Base-by-base conservation (phyloP, 2,888 invertebrate genomes). In the Rutpela maculata region DNA sequence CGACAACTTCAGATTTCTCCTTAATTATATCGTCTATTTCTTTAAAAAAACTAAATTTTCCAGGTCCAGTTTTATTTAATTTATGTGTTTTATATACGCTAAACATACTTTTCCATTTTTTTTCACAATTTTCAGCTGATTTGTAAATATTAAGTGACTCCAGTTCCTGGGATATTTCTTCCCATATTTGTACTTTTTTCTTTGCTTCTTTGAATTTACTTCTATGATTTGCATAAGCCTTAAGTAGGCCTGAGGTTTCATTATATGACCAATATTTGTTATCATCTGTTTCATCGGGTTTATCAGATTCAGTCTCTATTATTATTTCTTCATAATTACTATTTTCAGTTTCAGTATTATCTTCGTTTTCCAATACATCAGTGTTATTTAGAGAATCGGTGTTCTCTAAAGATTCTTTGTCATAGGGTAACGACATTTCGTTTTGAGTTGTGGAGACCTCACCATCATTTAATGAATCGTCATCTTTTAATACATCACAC, bases 11-110 rank as follows among this genome's bases (percentile, higher is more conserved):
- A 26, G 15, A 12, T n/a, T 65, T 56, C 0, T 57, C 56, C n/a
- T 63, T 70, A 50, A 75, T 17, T 4, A 75, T 57, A 17, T 62
- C 38, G 9, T 75, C 75, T 12, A 75, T 69, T 63, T 75, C 75
- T 26, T 35, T 19, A 22, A 57, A 65, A 38, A 75, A 75, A 18
- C 18, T 38, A 56, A 75, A 75, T 22, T 22, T 62, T 15, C 65
- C 75, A 22, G 62, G 22, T 15, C 75, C 69, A 0, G 57, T 56
- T 19, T 56, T 62, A n/a, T 63, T 72, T 63, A 62, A 19, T 22
- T 75, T 75, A 17, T 69, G 63, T 15, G 69, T 57, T 38, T 63
- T 65, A 22, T 75, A 75, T 19, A 69, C 60, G 19, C 7, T 69
- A 10, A 69, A 60, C 38, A 75, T 63, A 12, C 15, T 57, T 43